Conservation (phyloP, 2,888 invertebrate species). For the Spisula subtruncata region DNA sequence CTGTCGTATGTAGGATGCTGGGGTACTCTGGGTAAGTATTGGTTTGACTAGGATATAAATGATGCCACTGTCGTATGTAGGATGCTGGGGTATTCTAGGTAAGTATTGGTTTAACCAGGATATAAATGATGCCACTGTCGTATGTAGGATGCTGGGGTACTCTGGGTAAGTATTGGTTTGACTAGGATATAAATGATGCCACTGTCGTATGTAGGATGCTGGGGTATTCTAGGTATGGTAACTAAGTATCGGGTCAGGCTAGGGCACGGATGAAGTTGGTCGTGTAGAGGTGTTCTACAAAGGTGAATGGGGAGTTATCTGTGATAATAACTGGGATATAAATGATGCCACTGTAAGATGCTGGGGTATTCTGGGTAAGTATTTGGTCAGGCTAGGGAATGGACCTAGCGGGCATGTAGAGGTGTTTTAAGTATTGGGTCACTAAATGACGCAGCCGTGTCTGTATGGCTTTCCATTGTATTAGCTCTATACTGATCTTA, state of each 20-base stretch:
- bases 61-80: no score
- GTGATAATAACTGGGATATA: no score
- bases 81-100: slow-evolving; percentile 88
- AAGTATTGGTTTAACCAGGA: no score
- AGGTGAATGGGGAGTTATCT: slow-evolving; percentile 82
- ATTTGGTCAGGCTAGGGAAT: slow-evolving; percentile 63
- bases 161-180: slow-evolving; percentile 43
- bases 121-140: no score
- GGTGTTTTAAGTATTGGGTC: no score
- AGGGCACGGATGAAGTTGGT: slow-evolving; percentile 70
- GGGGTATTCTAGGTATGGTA: slow-evolving; percentile 71
- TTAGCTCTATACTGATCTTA: no score
- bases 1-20: slow-evolving; percentile 92
- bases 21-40: slow-evolving; percentile 65
- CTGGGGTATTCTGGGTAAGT: slow-evolving; percentile 84
- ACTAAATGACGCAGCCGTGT: no score
- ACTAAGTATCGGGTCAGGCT: slow-evolving; percentile 50
- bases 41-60: no score
- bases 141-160: slow-evolving; percentile 90
- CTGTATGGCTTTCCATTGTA: no score
- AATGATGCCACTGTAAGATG: no score
- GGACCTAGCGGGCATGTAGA: slow-evolving; percentile 72
- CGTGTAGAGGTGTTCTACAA: slow-evolving; percentile 73
- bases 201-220: slow-evolving; percentile 92
- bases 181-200: no score